Evolutionary conservation across 53 echinoderm and acorn worm species (phyloP).

Genomic region (Glandiceps talaboti): DNA sequence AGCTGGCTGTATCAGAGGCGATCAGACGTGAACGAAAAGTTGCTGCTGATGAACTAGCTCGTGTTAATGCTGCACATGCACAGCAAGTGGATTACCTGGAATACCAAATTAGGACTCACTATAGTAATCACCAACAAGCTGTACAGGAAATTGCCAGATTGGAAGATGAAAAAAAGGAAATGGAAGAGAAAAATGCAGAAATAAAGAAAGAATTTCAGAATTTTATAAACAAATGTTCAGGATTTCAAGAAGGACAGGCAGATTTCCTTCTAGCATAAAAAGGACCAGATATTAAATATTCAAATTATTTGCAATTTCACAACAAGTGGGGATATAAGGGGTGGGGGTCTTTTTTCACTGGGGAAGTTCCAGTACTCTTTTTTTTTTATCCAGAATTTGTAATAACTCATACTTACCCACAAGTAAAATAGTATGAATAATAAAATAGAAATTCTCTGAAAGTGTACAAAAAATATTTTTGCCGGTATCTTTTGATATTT

Average conservation of each 20-base stretch:
- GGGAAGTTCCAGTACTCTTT: no score
- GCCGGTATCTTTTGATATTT: no score
- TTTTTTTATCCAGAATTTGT: no score
- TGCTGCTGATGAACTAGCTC: background rate
- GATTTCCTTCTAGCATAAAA: slow-evolving; percentile 39
- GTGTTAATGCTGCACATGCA: background rate
- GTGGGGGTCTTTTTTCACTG: no score
- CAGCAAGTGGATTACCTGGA: background rate
- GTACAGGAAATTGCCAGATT: slow-evolving; percentile 36
- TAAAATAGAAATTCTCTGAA: no score
- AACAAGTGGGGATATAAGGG: no score
- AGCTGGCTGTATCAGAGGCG: background rate
- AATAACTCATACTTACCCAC: no score
- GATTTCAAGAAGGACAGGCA: slow-evolving; percentile 77
- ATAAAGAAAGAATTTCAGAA: slow-evolving; percentile 68
- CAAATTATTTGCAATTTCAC: no score
- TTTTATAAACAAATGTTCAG: slow-evolving; percentile 78
- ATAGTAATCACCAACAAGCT: slow-evolving; percentile 30
- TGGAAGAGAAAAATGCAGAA: slow-evolving; percentile 36
- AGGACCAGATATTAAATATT: background rate
- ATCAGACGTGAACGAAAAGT: background rate
- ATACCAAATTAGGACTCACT: background rate
- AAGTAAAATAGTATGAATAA: no score
- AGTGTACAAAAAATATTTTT: no score
- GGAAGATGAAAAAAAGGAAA: slow-evolving; percentile 54